Base-by-base conservation (phyloP, 2,797 vertebrate species). In the Poeciliopsis infans region DNA sequence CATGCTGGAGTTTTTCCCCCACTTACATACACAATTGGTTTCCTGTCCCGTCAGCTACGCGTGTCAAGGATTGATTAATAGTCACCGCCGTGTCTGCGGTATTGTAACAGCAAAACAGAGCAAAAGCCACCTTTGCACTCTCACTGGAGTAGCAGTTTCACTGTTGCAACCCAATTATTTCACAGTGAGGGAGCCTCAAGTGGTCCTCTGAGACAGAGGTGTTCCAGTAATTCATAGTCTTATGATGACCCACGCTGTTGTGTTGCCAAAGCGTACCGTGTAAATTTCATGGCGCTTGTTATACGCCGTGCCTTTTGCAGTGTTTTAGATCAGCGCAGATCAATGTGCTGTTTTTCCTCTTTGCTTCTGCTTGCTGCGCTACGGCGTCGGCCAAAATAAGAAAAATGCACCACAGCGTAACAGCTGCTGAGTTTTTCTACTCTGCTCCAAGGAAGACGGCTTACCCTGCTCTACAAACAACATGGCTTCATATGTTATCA, bases 151-250 rank as follows among this genome's bases (percentile, higher is more conserved):
- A 88, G 89, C 86, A 81, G 79, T 85, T 89, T 89, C 90, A 86
- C 90, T 85, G 85, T 93, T 89, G 93, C 90, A 91, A 91, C 89
- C 94, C 94, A 95, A 95, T 95, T 95, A 95, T 95, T 95, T 94
- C 90, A 90, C 93, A 89, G 87, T 83, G 89, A 94, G 91, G 82
- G 90, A 84, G 89, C 86, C 84, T 94, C 86, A 93, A 95, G 94
- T 94, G 93, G 88, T 92, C 95, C 94, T 91, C 84, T 20, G 94
- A 93, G 95, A 92, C 88, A 36, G 75, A 82, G 84, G 88, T 86
- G 85, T 91, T 91, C 87, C 74, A 86, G 93, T 93, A 94, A 95
- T 94, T 93, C 92, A 92, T 90, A 87, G 87, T 93, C 91, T 89
- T 88, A 91, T 90, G 90, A 94, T 94, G 94, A 93, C 88, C 92